phyloP scores from a whole-genome alignment of 2,797 vertebrate species.

The Echeneis naucrates region DNA sequence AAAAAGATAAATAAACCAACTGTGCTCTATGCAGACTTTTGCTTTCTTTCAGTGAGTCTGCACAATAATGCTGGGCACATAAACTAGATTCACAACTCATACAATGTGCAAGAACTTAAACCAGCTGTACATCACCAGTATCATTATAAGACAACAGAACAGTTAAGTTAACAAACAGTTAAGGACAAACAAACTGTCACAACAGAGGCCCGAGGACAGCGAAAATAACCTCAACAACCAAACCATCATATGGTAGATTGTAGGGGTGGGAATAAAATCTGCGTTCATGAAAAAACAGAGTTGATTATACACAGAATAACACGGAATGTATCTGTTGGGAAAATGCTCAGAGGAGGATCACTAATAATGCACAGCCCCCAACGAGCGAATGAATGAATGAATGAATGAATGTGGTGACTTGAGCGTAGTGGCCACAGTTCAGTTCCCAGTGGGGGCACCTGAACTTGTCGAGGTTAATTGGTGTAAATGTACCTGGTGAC shows the following conservation, averaged over 20 bases:
- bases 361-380: too few relatives aligned
- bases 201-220: background rate
- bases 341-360: too few relatives aligned
- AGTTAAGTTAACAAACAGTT: background rate
- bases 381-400: too few relatives aligned
- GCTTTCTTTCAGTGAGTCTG: background rate
- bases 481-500: too few relatives aligned
- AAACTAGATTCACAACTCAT: background rate
- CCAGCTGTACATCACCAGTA: conserved; percentile 3
- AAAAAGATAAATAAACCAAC: background rate
- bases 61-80: conserved; percentile 2
- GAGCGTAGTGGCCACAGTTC: too few relatives aligned
- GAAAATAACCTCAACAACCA: conserved; percentile 1
- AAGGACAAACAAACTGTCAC: background rate
- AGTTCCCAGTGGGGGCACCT: too few relatives aligned
- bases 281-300: too few relatives aligned
- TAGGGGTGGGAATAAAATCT: too few relatives aligned
- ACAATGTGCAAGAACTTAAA: background rate
- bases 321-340: too few relatives aligned
- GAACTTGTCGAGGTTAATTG: too few relatives aligned
- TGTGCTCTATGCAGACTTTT: background rate
- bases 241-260: conserved; percentile 3
- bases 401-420: too few relatives aligned
- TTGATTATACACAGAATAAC: too few relatives aligned
- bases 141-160: background rate